Conservation (phyloP, 2,888 invertebrate genomes). For the Xestobium rufovillosum region DNA sequence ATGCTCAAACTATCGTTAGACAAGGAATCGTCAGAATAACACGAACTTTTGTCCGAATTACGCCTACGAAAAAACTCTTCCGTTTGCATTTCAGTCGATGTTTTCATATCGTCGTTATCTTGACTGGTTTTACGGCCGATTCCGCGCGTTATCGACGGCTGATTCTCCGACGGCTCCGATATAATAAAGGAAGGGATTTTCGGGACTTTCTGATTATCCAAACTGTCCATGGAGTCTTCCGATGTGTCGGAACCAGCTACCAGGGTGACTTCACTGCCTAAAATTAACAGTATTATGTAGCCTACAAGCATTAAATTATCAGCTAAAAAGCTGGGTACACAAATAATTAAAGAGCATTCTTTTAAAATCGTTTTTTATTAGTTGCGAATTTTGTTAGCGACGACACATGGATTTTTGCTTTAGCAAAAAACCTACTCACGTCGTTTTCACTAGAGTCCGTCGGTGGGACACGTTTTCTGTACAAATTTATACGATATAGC, state of each 20-base stretch:
- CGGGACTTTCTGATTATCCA: slow-evolving; percentile 50
- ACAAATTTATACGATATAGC: too few relatives aligned
- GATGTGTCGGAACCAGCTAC: slow-evolving; percentile 69
- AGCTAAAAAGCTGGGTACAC: too few relatives aligned
- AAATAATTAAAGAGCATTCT: too few relatives aligned
- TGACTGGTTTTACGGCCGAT: slow-evolving; percentile 54
- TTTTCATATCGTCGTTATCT: slow-evolving; percentile 46
- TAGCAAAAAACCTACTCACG: neutral
- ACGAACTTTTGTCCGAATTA: slow-evolving; percentile 62
- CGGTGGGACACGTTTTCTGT: too few relatives aligned
- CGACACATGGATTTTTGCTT: too few relatives aligned
- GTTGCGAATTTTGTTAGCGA: too few relatives aligned
- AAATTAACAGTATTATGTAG: too few relatives aligned
- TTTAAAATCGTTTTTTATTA: too few relatives aligned
- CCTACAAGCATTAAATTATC: too few relatives aligned
- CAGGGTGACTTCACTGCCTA: slow-evolving; percentile 74
- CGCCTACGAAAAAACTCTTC: slow-evolving; percentile 50
- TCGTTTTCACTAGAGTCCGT: neutral
- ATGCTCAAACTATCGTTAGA: slow-evolving; percentile 53
- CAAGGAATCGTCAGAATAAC: slow-evolving; percentile 66
- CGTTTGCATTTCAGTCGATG: slow-evolving; percentile 15
- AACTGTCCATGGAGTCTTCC: slow-evolving; percentile 61
- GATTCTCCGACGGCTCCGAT: slow-evolving; percentile 64
- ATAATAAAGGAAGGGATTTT: slow-evolving; percentile 58
- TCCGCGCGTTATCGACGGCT: slow-evolving; percentile 76